phyloP scores from a whole-genome alignment of 1,140 invertebrate species.

The Dreissena polymorpha region DNA sequence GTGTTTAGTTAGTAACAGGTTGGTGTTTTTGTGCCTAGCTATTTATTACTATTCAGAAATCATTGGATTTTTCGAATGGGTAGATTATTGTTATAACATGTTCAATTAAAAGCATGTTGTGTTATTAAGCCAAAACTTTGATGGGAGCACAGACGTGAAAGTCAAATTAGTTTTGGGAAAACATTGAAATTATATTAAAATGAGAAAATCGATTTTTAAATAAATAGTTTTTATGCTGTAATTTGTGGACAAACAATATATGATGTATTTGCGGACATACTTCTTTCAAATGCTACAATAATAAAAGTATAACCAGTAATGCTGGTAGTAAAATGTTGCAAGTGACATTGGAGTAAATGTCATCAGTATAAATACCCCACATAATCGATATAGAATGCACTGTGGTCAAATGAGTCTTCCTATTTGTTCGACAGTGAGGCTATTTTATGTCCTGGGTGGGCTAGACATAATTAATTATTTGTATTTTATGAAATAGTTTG shows the following conservation, averaged over 20 bases:
- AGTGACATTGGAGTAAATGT: background rate
- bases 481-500: too few relatives aligned
- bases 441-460: slow-evolving; percentile 69
- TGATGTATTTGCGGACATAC: background rate
- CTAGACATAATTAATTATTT: background rate
- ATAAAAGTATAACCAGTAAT: background rate
- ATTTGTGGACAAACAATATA: too few relatives aligned
- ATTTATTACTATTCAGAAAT: background rate
- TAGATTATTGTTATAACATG: background rate
- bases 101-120: background rate
- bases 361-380: slow-evolving; percentile 27
- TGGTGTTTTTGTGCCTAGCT: background rate
- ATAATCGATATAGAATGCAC: slow-evolving; percentile 55
- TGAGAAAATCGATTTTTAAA: background rate
- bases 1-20: background rate
- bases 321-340: background rate
- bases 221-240: background rate
- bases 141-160: background rate
- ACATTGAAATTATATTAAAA: background rate
- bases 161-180: too few relatives aligned
- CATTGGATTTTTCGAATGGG: background rate
- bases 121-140: background rate
- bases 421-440: slow-evolving; percentile 69
- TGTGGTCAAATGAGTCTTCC: slow-evolving; percentile 48
- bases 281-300: slow-evolving; percentile 1